Base-by-base conservation (phyloP, 2,888 invertebrate genomes). In the Pardosa pseudoannulata region DNA sequence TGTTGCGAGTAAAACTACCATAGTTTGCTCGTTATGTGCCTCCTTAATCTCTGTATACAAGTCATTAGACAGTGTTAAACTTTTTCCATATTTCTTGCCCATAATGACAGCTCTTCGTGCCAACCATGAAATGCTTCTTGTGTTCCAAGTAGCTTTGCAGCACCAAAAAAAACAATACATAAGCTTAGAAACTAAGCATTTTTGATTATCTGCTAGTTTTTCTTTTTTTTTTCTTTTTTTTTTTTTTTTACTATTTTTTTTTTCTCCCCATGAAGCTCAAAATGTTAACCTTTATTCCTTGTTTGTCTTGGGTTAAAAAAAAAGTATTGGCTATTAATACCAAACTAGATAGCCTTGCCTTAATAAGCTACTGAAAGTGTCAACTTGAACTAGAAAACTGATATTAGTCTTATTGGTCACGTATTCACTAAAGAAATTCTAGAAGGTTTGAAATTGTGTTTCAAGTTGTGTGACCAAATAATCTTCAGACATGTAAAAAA, bases 341-440 rank as follows among this genome's bases (percentile, higher is more conserved):
- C 62, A 39, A 70, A 68, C 75, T 75, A 82, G 75, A 82, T 82
- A 82, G 74, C 74, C 81, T 82, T 82, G 81, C 81, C 81, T 82
- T 82, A 74, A 68, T 74, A 81, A 29, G 46, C 64, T 75, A 70
- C 65, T 68, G 56, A 29, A 50, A 65, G 72, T 46, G 46, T 56
- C 29, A 70, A 13, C n/a, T 39, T 82, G 81, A 75, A 75, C 39
- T 64, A 75, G 62, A 46, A 36, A 68, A 56, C 73, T 79, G 72
- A 65, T 72, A 46, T 56, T 56, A 56, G 56, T 56, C 29, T 39
- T 70, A 50, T 36, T 73, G 80, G 23, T 72, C 50, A 41, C 32
- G 32, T 27, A n/a, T 29, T 56, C 72, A 41, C 62, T 65, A 64
- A 70, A 41, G 62, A 50, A 82, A 23, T n/a, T n/a, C 41, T 64